Percentiles rank a stretch among this genome's conserved stretches.
Conservation (phyloP, 1,140 invertebrate genomes). For the Lepidotrigona ventralis region DNA sequence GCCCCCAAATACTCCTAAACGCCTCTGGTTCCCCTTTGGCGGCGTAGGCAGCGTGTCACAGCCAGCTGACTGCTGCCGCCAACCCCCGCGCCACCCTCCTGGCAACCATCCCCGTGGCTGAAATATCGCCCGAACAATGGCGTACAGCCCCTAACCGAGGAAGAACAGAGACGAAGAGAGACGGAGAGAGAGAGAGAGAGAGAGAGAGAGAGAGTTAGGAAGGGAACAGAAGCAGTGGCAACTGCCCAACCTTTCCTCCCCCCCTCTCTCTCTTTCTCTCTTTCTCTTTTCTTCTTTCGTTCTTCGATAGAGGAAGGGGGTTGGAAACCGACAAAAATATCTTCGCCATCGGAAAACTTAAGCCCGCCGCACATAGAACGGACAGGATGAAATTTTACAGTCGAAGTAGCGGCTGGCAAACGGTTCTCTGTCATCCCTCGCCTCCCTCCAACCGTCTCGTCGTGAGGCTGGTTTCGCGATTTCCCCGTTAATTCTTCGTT, state of each 20-base stretch:
- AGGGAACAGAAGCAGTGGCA: conserved; percentile 40
- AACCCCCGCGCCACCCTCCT: conserved; percentile 60
- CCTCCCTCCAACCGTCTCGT: not conserved
- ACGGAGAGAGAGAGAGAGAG: conserved; percentile 12
- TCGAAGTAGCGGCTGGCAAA: conserved; percentile 55
- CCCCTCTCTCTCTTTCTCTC: not conserved
- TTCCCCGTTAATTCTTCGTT: not conserved
- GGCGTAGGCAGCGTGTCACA: conserved; percentile 78
- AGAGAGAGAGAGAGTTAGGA: conserved; percentile 22
- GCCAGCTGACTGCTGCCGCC: conserved; percentile 77
- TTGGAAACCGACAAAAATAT: conserved; percentile 67
- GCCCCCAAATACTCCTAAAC: conserved; percentile 74
- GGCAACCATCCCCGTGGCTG: conserved; percentile 71
- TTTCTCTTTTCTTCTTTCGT: conserved; percentile 22
- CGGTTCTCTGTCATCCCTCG: conserved; percentile 9
- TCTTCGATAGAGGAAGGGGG: not conserved
- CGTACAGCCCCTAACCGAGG: conserved; percentile 60
- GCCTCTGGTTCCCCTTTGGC: conserved; percentile 77
- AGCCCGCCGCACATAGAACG: conserved; percentile 39
- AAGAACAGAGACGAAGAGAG: conserved; percentile 51
- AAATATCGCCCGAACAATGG: conserved; percentile 80
- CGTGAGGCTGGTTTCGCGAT: not conserved
- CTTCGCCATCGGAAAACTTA: conserved; percentile 67
- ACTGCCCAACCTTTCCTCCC: conserved; percentile 59
- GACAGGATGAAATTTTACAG: conserved; percentile 68